Evolutionary conservation across 1,140 invertebrate species (phyloP).

Genomic region (Littorina saxatilis): DNA sequence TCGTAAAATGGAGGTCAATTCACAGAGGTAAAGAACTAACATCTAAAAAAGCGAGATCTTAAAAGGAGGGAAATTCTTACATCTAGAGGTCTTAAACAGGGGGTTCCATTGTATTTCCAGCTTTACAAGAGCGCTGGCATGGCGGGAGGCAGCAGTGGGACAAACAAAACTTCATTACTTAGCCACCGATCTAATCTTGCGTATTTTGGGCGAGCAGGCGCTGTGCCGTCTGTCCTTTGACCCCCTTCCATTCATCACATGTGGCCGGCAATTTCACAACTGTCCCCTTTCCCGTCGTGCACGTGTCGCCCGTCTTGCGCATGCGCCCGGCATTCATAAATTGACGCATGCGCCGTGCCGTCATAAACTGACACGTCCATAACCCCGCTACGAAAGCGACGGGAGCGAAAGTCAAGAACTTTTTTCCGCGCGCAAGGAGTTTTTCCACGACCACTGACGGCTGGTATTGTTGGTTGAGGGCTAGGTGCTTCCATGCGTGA

Average conservation of each 20-base stretch:
- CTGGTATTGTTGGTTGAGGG: background rate
- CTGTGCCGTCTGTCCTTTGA: slow-evolving; percentile 29
- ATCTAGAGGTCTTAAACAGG: too few species aligned
- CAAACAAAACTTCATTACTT: slow-evolving; percentile 43
- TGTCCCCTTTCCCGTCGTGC: slow-evolving; percentile 27
- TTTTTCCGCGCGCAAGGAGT: too few species aligned
- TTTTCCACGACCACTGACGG: slow-evolving; percentile 1
- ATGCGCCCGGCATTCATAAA: slow-evolving; percentile 34
- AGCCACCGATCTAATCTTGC: slow-evolving; percentile 40
- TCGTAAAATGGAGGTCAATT: too few species aligned
- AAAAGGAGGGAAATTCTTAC: too few species aligned
- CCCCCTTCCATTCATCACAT: slow-evolving; percentile 38
- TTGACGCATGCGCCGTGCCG: slow-evolving; percentile 35
- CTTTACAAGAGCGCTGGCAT: too few species aligned
- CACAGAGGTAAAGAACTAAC: too few species aligned
- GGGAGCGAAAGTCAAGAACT: slow-evolving; percentile 9
- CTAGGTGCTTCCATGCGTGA: background rate
- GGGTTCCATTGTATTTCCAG: too few species aligned
- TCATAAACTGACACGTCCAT: slow-evolving; percentile 27
- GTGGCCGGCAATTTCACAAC: slow-evolving; percentile 37
- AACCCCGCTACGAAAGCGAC: background rate
- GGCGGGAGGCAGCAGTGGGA: slow-evolving; percentile 23
- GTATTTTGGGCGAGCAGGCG: slow-evolving; percentile 31
- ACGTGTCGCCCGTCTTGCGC: slow-evolving; percentile 35
- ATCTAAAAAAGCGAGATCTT: too few species aligned